phyloP scores from a whole-genome alignment of 2,113 vertebrate species.

The Petrocephalus zakoni region DNA sequence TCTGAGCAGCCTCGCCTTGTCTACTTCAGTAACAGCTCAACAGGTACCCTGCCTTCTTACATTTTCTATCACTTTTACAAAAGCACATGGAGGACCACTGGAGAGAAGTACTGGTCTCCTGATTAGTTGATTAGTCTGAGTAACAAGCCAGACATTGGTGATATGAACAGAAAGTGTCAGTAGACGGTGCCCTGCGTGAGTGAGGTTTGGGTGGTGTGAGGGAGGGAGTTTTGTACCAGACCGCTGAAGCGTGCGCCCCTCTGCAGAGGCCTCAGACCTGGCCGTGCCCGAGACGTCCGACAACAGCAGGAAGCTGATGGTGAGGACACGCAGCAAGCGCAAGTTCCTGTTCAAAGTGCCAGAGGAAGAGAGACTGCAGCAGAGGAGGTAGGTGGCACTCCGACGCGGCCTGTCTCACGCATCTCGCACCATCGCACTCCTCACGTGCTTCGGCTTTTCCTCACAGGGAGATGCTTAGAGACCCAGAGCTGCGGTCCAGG shows the following conservation, averaged over 20 bases:
- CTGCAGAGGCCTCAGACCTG: constrained; percentile 66
- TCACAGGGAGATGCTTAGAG: constrained; percentile 88
- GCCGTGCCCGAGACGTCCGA: constrained; percentile 86
- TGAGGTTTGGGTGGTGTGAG: not conserved
- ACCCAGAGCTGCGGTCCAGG: constrained; percentile 85
- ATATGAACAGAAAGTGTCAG: too few species aligned
- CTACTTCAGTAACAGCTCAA: constrained; percentile 81
- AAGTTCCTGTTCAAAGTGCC: constrained; percentile 95
- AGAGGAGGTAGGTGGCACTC: constrained; percentile 66
- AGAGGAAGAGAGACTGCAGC: constrained; percentile 84
- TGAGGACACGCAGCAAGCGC: constrained; percentile 89
- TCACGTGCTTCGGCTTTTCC: not conserved
- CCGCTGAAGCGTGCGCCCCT: not conserved
- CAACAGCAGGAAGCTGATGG: constrained; percentile 90
- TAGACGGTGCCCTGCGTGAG: too few species aligned
- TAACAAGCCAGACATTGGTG: too few species aligned
- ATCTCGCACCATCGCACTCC: not conserved
- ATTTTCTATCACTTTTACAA: not conserved
- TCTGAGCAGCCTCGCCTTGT: constrained; percentile 83
- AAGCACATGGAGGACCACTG: not conserved
- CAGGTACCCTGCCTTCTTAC: constrained; percentile 58
- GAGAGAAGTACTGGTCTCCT: too few species aligned
- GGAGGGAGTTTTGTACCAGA: not conserved
- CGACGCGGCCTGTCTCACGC: not conserved
- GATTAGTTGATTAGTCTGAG: too few species aligned